These are phyloP conservation scores for Drosophila seguyi DNA, from an alignment of 1,140 invertebrate genomes.

Conservation along the genomic window DNA sequence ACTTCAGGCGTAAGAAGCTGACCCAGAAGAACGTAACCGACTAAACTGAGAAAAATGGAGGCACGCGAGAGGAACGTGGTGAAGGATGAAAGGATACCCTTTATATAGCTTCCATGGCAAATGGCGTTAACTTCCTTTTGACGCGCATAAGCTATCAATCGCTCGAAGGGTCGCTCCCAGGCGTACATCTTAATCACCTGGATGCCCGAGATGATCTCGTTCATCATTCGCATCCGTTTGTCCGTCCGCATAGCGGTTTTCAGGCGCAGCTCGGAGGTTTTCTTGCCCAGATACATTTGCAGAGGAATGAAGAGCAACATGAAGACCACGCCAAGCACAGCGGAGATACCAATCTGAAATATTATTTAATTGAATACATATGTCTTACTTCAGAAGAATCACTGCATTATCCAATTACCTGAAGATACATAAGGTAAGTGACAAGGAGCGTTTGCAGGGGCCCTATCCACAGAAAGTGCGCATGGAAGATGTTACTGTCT, in stretches of 20 bases:
- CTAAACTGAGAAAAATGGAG: no score
- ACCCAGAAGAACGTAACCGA: no score
- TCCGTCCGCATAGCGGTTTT: slow-evolving; percentile 91
- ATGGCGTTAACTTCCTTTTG: no score
- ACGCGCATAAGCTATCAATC: no score
- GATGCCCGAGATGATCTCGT: no score
- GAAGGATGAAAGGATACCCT: no score
- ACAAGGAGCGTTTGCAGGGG: slow-evolving; percentile 92
- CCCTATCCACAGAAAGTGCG: slow-evolving; percentile 92
- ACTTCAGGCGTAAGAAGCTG: no score
- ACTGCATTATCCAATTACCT: slow-evolving; percentile 68
- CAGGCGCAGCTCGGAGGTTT: slow-evolving; percentile 88
- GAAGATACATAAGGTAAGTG: slow-evolving; percentile 90
- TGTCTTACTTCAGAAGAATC: not conserved
- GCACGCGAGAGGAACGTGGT: no score
- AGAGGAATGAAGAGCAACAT: slow-evolving; percentile 93
- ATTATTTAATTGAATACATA: no score
- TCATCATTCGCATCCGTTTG: slow-evolving; percentile 51
- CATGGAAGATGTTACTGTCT: slow-evolving; percentile 89
- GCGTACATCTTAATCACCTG: no score
- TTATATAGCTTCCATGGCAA: no score
- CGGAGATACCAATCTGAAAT: slow-evolving; percentile 89
- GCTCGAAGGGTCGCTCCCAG: no score
- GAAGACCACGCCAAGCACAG: slow-evolving; percentile 91
- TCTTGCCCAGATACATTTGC: slow-evolving; percentile 91